Percentiles rank a stretch among this genome's conserved stretches.
These are phyloP conservation scores for Bryconaethiops microstoma DNA, from an alignment of 2,797 vertebrate genomes.

Conservation along the genomic window DNA sequence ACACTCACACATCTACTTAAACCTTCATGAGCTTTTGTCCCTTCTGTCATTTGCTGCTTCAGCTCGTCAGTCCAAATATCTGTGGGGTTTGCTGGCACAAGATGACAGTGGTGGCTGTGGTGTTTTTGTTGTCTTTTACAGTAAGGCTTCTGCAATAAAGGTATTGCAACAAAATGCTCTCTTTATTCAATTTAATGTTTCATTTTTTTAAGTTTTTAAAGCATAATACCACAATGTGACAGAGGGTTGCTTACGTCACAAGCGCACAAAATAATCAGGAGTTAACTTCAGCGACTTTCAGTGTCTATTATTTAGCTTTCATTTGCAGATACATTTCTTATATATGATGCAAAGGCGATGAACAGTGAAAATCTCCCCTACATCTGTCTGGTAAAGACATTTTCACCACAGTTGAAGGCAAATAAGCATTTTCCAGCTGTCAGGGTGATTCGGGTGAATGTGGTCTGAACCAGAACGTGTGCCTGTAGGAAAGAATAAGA, in stretches of 20 bases:
- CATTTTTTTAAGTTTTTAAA: too few species aligned
- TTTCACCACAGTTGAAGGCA: slow-evolving; percentile 3
- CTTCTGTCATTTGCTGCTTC: background rate
- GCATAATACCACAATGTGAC: too few species aligned
- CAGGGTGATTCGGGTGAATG: slow-evolving; percentile 19
- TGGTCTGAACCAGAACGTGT: slow-evolving; percentile 33
- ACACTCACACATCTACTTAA: background rate
- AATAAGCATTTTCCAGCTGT: slow-evolving; percentile 45
- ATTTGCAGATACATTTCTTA: background rate
- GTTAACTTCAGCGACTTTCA: too few species aligned
- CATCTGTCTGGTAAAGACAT: background rate
- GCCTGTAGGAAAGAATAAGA: slow-evolving; percentile 17
- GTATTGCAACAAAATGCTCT: too few species aligned
- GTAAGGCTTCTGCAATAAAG: too few species aligned
- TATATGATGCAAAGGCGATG: background rate
- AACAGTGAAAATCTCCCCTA: background rate
- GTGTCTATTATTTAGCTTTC: background rate
- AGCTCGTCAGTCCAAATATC: too few species aligned
- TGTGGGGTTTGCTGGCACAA: background rate
- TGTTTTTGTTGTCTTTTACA: too few species aligned
- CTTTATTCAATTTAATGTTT: background rate
- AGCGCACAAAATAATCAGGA: too few species aligned
- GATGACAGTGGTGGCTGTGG: too few species aligned
- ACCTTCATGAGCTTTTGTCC: background rate
- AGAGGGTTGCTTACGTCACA: too few species aligned